Evolutionary conservation across 23 tunicate genomes (phyloP), one percentile per base, ranked within the genome.

Genomic region (Clavelina lepadiformis): DNA sequence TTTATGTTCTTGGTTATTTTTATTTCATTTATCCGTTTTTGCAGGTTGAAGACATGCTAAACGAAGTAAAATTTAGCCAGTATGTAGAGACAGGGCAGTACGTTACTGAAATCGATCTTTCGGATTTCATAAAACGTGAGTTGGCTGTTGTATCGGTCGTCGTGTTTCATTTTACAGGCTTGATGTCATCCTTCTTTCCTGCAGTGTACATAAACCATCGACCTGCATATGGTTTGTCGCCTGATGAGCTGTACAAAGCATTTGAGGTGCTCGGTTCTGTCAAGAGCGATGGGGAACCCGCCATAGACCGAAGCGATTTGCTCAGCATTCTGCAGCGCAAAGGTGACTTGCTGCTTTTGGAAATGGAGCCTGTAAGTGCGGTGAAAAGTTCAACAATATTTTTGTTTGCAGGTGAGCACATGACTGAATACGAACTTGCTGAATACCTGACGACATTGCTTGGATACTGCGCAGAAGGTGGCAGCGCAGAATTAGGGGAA

Each of bases 141-240:
- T 61, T n/a, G n/a, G n/a, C n/a, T n/a, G n/a, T n/a, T n/a, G n/a
- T n/a, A n/a, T n/a, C n/a, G n/a, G n/a, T n/a, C n/a, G n/a, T n/a
- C n/a, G n/a, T n/a, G n/a, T n/a, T n/a, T n/a, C n/a, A n/a, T n/a
- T n/a, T n/a, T n/a, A n/a, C n/a, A n/a, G n/a, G n/a, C n/a, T n/a
- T n/a, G n/a, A n/a, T n/a, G n/a, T n/a, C n/a, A n/a, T n/a, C n/a
- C 71, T 2, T 8, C 35, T 60, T 29, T 46, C 27, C 29, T 32
- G 31, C 72, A 82, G 89, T 94, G 24, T 94, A 94, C 49, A 69
- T 94, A 35, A 94, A 94, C 62, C 99, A 94, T 82, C 85, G 95
- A 51, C 99, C 99, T 1, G 99, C 94, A n/a, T 88, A 80, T 35
- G 91, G 94, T 3, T 66, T 94, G 15, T 86, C 84, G 19, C 73